A percentile compares a stretch with the other conserved stretches of the same genome.
Evolutionary conservation across 2,113 vertebrate genomes (phyloP).

Genomic region (Butorides virescens): DNA sequence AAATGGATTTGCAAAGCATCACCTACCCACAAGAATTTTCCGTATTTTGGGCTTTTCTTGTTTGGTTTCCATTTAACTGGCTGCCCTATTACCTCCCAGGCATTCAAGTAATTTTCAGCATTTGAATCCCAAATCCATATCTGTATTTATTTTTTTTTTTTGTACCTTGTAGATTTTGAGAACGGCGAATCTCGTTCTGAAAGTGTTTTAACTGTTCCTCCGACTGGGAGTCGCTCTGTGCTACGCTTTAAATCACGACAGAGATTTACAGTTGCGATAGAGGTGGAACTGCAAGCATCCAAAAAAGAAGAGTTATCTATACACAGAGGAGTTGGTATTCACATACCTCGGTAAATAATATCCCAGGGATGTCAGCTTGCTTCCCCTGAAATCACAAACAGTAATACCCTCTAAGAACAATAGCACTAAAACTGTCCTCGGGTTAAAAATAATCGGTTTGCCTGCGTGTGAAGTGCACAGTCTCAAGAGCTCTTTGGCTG

Average conservation of each 20-base stretch:
- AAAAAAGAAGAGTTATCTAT: background rate
- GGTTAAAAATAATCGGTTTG: conserved; percentile 47
- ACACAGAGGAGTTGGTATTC: background rate
- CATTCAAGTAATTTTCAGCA: background rate
- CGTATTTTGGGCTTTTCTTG: background rate
- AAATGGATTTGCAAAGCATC: background rate
- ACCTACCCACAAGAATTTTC: background rate
- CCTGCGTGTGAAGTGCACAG: background rate
- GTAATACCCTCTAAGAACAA: conserved; percentile 48
- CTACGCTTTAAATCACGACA: background rate
- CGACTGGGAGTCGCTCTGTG: background rate
- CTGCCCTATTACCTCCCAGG: background rate
- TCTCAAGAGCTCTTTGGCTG: conserved; percentile 27
- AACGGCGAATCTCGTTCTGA: background rate
- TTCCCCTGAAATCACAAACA: conserved; percentile 11
- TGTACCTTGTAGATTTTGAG: background rate
- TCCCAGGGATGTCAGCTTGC: background rate
- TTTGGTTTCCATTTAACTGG: background rate
- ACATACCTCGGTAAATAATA: background rate
- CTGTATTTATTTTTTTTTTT: background rate
- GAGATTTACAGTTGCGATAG: background rate
- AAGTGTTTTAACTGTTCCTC: background rate
- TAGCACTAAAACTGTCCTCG: conserved; percentile 62
- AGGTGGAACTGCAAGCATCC: background rate
- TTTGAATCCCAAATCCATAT: background rate